Base-by-base conservation (phyloP, 1,140 invertebrate species). In the Drosophila novamexicana region DNA sequence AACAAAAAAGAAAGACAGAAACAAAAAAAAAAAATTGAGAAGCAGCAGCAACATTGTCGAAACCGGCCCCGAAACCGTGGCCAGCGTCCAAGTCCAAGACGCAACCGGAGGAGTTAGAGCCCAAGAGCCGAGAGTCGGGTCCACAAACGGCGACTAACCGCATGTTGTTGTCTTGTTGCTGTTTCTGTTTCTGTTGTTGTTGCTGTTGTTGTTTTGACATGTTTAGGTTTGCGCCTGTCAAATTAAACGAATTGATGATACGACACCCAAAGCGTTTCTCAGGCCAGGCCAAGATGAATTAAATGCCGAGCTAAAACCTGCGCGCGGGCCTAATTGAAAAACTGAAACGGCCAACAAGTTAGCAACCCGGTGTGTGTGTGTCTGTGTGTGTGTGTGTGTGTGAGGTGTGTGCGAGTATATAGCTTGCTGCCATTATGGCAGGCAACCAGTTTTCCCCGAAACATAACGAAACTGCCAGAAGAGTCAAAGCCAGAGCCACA, bases 241-340 rank as follows among this genome's bases (percentile, higher is more conserved):
- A 92, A 92, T 92, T 92, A 92, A 92, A 91, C 90, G 91, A 92
- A 92, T 92, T 92, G 91, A 92, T 92, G 91, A 92, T 92, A 91
- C 91, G 85, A 92, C 91, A 92, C 90, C 91, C 91, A 92, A 91
- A 84, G 90, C 83, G 91, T 89, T 92, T 92, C 91, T 89, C 90
- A 92, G 90, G 91, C 83, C 79, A 67, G 69, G 56, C 69, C 79
- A 89, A 88, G 84, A 89, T 89, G 84, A 89, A 89, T 89, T 89
- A 89, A 89, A 89, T 89, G 85, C 80, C 77, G 77, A 79, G 85
- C 70, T 80, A 83, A 88, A 77, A 85, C 81, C 84, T 83, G 85
- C 67, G 81, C 78, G 79, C 85, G 78, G 78, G 72, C 81, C 86
- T 90, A 89, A 90, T 89, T 89, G 85, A 89, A 89, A 88, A 88